phyloP scores from a whole-genome alignment of 2,797 vertebrate genomes.

The Varecia variegata region DNA sequence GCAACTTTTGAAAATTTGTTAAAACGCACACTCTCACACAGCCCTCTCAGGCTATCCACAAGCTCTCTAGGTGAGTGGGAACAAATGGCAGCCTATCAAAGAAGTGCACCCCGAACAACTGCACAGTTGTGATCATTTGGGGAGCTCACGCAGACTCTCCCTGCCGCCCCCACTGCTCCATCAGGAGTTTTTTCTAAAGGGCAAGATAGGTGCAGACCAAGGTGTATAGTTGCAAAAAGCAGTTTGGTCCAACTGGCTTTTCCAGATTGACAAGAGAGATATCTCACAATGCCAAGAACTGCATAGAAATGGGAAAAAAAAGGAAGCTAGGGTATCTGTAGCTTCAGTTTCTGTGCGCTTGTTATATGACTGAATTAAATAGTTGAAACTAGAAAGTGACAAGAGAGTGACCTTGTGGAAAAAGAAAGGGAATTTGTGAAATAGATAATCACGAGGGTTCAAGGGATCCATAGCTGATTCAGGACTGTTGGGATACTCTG shows the following conservation, averaged over 20 bases:
- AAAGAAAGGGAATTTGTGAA: neutral
- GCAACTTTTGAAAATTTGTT: constrained; percentile 77
- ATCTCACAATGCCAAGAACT: neutral
- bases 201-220: neutral
- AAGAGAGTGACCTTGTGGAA: neutral
- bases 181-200: neutral
- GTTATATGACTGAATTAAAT: neutral
- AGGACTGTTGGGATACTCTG: neutral
- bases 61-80: constrained; percentile 66
- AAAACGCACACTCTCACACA: neutral
- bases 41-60: constrained; percentile 64
- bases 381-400: neutral
- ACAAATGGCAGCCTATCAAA: constrained; percentile 54
- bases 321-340: neutral
- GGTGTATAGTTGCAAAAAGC: neutral
- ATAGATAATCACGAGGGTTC: neutral
- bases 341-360: neutral
- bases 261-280: neutral
- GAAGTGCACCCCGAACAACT: constrained; percentile 32
- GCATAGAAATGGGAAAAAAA: neutral
- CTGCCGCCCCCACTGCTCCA: neutral
- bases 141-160: neutral
- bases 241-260: neutral
- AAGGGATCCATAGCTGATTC: neutral
- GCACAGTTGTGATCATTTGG: constrained; percentile 55